These are phyloP conservation scores for Rhabdornis inornatus DNA, from an alignment of 2,113 vertebrate genomes.

Conservation along the genomic window DNA sequence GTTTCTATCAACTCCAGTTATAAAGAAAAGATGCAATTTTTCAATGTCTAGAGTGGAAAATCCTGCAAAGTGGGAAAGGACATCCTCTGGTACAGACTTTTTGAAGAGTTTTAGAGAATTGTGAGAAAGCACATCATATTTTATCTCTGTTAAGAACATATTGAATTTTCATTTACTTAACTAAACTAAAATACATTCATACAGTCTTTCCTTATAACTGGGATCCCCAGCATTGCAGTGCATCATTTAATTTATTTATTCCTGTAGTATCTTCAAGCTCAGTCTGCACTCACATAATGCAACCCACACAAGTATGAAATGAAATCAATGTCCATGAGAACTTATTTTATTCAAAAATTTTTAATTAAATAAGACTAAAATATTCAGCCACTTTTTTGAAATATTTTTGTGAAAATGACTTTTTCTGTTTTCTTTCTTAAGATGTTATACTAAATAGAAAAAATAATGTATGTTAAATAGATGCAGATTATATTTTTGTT, in stretches of 20 bases:
- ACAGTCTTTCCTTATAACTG: neutral
- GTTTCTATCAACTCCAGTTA: neutral
- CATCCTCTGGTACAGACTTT: neutral
- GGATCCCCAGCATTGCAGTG: neutral
- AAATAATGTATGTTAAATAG: neutral
- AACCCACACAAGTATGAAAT: neutral
- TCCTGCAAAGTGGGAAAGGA: neutral
- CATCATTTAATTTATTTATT: neutral
- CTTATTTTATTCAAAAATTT: neutral
- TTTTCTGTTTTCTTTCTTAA: neutral
- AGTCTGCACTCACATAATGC: neutral
- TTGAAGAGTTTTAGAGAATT: neutral
- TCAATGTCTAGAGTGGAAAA: neutral
- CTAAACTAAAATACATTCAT: neutral
- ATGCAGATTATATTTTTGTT: neutral
- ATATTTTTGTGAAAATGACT: rapidly evolving
- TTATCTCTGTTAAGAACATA: neutral
- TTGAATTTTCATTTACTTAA: neutral
- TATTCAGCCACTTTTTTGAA: neutral
- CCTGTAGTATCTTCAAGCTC: neutral
- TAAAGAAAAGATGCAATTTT: neutral
- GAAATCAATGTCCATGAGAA: neutral
- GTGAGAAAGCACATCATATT: neutral
- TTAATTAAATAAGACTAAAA: neutral
- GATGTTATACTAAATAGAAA: neutral